These are phyloP conservation scores for Apotomis betuletana DNA, from an alignment of 2,888 invertebrate genomes.

Conservation along the genomic window DNA sequence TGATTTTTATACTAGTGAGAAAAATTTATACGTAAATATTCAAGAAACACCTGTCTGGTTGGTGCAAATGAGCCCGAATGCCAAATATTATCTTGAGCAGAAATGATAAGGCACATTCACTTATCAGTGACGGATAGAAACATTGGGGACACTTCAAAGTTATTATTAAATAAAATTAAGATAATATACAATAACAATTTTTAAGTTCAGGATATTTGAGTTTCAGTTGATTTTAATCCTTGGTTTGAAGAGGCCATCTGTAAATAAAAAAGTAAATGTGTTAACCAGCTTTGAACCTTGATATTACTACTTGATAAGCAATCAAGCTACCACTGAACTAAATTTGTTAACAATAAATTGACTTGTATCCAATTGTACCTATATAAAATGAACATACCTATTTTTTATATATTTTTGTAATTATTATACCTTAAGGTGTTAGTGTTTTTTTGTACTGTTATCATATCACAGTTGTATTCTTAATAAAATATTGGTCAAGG, in stretches of 20 bases:
- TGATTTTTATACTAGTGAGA: neutral
- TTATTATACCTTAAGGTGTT: too few species aligned
- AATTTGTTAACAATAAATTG: neutral
- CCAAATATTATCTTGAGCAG: constrained; percentile 74
- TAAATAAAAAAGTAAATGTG: constrained; percentile 51
- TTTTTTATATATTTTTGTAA: too few species aligned
- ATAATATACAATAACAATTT: constrained; percentile 46
- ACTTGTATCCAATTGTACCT: neutral
- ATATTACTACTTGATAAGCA: too few species aligned
- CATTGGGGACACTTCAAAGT: constrained; percentile 48
- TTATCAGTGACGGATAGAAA: constrained; percentile 58
- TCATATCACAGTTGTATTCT: neutral
- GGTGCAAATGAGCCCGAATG: constrained; percentile 58
- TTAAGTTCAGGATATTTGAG: constrained; percentile 70
- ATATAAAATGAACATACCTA: too few species aligned
- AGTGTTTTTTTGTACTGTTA: neutral
- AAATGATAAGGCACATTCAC: constrained; percentile 75
- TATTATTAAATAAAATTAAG: constrained; percentile 45
- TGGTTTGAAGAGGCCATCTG: constrained; percentile 70
- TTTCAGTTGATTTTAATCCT: constrained; percentile 66
- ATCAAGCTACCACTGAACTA: too few species aligned
- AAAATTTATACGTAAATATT: constrained; percentile 11
- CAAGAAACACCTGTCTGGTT: constrained; percentile 53
- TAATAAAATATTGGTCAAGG: constrained; percentile 4
- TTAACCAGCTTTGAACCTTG: neutral